Base-by-base conservation (phyloP, 2,797 vertebrate genomes). In the Oryzias dopingdopingensis region DNA sequence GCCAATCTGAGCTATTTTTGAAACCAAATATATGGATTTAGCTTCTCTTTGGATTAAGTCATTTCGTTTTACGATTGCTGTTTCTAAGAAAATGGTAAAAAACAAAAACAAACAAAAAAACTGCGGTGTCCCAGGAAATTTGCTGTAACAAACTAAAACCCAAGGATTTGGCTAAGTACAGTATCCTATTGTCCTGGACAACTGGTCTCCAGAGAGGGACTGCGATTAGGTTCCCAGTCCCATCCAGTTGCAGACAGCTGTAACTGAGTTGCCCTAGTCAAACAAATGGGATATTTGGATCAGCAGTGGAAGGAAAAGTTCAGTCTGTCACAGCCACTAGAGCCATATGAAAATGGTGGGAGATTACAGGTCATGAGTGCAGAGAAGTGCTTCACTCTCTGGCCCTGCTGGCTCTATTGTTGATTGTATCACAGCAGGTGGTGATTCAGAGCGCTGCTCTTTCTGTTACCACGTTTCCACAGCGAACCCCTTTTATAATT, bases 311-410 rank as follows among this genome's bases (percentile, higher is more conserved):
- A 49, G 74, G 79, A 86, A 79, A 79, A 66, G 61, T 77, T 76
- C 67, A 75, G 83, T 85, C 74, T 86, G 85, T 70, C 73, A 75
- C 63, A 73, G 72, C 64, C 64, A 67, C 70, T 59, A 61, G 53
- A 79, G 80, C 86, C 91, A 92, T 92, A 90, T 92, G 92, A 91
- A 91, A 91, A 73, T 84, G 76, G 57, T 83, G 70, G 29, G 32
- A 67, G 82, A 89, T 76, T 86, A 81, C 86, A 79, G 78, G 80
- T 74, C 83, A 85, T 69, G 84, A 91, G 88, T 90, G 90, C 88
- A 86, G 89, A 91, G 90, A 91, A 92, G 87, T 86, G 79, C 82
- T 90, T 90, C 89, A 80, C 90, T 86, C 79, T 84, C 72, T 82
- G 90, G 80, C 79, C 81, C 71, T 63, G 70, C 52, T 5, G 53